Percentiles rank a stretch among this genome's conserved stretches.
phyloP scores from a whole-genome alignment of 2,888 invertebrate species.

The Pherbina coryleti region DNA sequence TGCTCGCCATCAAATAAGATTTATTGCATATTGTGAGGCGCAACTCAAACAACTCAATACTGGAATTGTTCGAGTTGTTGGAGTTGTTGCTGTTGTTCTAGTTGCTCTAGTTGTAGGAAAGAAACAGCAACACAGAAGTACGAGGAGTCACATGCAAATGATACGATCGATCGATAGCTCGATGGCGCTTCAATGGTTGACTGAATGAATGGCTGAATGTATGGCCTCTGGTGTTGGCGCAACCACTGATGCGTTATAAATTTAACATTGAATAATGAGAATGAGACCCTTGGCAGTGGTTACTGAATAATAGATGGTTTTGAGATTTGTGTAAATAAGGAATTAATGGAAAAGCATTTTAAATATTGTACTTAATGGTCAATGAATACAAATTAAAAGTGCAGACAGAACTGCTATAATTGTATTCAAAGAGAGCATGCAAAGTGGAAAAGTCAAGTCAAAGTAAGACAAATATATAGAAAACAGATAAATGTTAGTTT shows the following conservation, averaged over 20 bases:
- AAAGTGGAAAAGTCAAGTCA: background rate
- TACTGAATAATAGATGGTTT: slow-evolving; percentile 24
- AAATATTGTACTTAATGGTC: slow-evolving; percentile 17
- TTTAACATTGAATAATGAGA: slow-evolving; percentile 33
- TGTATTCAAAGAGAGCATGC: no score
- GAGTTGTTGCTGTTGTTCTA: slow-evolving; percentile 11
- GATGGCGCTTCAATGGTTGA: slow-evolving; percentile 4
- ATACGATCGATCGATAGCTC: slow-evolving; percentile 14
- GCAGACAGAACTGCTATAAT: background rate
- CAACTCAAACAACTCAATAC: slow-evolving; percentile 37
- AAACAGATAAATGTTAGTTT: background rate
- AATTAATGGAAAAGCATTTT: slow-evolving; percentile 27
- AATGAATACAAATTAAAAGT: background rate
- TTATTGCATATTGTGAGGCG: slow-evolving; percentile 37
- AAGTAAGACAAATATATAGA: background rate
- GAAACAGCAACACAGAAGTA: slow-evolving; percentile 2
- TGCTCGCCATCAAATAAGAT: slow-evolving; percentile 36
- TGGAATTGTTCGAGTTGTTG: slow-evolving; percentile 25
- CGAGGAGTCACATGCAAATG: slow-evolving; percentile 26
- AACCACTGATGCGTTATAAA: slow-evolving; percentile 35
- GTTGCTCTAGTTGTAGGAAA: background rate
- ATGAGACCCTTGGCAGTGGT: slow-evolving; percentile 14
- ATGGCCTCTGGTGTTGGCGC: slow-evolving; percentile 25
- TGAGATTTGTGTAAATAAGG: slow-evolving; percentile 34
- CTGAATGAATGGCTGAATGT: background rate